Evolutionary conservation across 2,888 invertebrate genomes (phyloP).

Genomic region (Drosophila demipolita): DNA sequence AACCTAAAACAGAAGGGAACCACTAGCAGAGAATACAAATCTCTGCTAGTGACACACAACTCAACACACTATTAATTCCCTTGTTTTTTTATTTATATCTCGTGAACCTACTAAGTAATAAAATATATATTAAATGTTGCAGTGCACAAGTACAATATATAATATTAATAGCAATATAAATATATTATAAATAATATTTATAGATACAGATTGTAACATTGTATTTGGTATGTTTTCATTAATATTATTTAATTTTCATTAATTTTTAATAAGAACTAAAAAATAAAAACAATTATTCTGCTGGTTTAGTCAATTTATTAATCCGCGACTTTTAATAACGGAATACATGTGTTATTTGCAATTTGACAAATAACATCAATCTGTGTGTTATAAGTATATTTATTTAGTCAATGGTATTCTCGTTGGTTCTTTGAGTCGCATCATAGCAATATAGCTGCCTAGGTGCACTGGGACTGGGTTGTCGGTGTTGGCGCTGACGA

Average conservation of each 20-base stretch:
- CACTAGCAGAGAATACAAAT: too few relatives aligned
- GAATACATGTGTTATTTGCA: constrained; percentile 1
- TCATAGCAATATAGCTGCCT: constrained; percentile 57
- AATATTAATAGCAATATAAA: not conserved
- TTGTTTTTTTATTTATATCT: not conserved
- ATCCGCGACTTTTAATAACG: constrained; percentile 2
- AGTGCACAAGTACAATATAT: not conserved
- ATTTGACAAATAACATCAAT: not conserved
- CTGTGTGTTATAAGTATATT: not conserved
- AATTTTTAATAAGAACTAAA: not conserved
- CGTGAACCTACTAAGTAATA: not conserved
- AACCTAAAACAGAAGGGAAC: not conserved
- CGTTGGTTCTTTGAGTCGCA: constrained; percentile 29
- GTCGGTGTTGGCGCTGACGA: constrained; percentile 52
- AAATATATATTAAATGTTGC: not conserved
- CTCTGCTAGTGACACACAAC: not conserved
- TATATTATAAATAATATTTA: not conserved
- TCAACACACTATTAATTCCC: not conserved
- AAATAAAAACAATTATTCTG: not conserved
- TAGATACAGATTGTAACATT: not conserved
- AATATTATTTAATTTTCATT: not conserved
- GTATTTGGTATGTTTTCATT: not conserved
- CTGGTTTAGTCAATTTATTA: constrained; percentile 16
- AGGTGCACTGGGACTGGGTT: constrained; percentile 42
- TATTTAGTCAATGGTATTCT: constrained; percentile 44